Evolutionary conservation across 1,140 invertebrate species (phyloP).

Genomic region (Drosophila sturtevanti): DNA sequence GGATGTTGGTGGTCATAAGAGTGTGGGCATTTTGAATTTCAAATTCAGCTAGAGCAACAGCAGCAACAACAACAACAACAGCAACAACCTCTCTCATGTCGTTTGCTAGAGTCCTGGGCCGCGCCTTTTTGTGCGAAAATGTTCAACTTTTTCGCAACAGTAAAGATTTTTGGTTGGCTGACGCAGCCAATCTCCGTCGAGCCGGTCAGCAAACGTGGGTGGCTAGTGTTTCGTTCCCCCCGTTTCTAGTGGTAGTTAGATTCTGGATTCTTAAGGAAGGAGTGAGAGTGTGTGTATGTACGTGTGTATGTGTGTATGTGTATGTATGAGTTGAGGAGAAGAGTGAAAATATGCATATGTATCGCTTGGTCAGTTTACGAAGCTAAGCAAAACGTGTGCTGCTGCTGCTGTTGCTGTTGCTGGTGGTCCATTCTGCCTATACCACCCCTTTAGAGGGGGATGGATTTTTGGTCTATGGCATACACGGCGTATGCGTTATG

Average conservation of each 20-base stretch:
- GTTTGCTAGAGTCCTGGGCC: conserved; percentile 35
- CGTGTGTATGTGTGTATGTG: not conserved
- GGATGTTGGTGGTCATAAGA: conserved; percentile 13
- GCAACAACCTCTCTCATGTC: conserved; percentile 43
- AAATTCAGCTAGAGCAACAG: conserved; percentile 63
- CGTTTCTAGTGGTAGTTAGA: conserved; percentile 1
- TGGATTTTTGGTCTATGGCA: conserved; percentile 10
- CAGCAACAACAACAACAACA: conserved; percentile 38
- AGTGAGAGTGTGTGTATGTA: not conserved
- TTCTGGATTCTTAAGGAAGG: conserved; percentile 11
- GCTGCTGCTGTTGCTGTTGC: conserved; percentile 12
- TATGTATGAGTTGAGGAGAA: not conserved
- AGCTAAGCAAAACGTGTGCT: conserved; percentile 52
- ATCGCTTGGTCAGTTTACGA: conserved; percentile 12
- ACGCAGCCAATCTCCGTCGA: conserved; percentile 78
- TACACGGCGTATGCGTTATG: conserved; percentile 69
- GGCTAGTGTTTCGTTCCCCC: not conserved
- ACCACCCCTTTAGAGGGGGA: no score
- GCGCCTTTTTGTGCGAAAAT: conserved; percentile 80
- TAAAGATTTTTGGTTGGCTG: conserved; percentile 81
- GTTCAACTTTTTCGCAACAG: conserved; percentile 80
- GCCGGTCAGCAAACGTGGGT: conserved; percentile 49
- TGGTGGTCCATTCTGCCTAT: not conserved
- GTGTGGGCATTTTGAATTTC: conserved; percentile 79
- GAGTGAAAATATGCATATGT: conserved; percentile 17